These are phyloP conservation scores for Sesamia nonagrioides DNA, from an alignment of 1,140 invertebrate genomes.

Conservation along the genomic window DNA sequence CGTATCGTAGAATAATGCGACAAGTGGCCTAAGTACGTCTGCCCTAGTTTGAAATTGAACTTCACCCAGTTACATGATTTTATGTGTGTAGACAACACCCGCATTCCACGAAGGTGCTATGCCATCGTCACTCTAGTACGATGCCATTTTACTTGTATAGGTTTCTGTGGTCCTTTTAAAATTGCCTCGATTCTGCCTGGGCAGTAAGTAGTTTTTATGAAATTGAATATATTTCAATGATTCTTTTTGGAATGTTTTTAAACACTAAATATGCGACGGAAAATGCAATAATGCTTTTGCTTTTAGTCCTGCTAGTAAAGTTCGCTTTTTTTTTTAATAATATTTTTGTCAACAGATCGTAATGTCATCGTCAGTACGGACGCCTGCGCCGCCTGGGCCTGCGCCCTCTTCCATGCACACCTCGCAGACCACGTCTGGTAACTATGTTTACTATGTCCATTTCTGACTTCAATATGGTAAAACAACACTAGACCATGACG, in stretches of 20 bases:
- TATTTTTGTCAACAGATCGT: constrained; percentile 59
- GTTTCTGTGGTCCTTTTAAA: not conserved
- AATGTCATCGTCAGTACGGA: constrained; percentile 82
- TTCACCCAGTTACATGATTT: constrained; percentile 32
- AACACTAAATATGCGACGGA: not conserved
- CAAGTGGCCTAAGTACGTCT: constrained; percentile 5
- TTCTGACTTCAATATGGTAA: not conserved
- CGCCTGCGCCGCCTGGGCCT: constrained; percentile 70
- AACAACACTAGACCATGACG: not conserved
- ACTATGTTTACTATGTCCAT: constrained; percentile 22
- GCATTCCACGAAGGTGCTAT: constrained; percentile 3
- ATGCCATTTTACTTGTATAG: not conserved
- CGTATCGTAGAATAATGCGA: not conserved
- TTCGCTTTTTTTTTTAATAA: not conserved
- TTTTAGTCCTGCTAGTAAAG: not conserved
- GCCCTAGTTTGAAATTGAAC: constrained; percentile 26
- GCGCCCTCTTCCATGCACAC: constrained; percentile 76
- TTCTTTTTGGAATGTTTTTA: not conserved
- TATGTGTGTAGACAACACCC: constrained; percentile 4
- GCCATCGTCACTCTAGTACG: not conserved
- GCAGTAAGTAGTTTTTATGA: not conserved
- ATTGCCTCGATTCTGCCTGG: not conserved
- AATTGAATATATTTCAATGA: not conserved
- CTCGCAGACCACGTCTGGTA: constrained; percentile 76
- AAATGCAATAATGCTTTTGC: not conserved